A percentile compares a stretch with the other conserved stretches of the same genome.
phyloP scores from a whole-genome alignment of 2,797 vertebrate genomes.

The Hydrolagus colliei region DNA sequence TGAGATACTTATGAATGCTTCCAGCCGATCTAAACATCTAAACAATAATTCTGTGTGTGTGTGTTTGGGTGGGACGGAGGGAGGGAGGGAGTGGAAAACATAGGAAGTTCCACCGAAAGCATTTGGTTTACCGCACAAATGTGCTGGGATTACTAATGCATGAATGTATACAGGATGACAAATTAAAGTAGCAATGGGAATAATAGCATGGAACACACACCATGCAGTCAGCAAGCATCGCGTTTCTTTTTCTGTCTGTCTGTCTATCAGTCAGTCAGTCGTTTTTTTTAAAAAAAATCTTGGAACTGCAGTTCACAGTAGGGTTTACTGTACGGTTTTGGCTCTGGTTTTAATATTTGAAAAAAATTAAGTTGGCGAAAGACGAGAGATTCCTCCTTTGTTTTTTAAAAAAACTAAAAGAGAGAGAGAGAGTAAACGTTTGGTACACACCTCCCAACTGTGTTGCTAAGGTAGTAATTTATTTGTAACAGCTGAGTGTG shows the following conservation, averaged over 20 bases:
- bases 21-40: slow-evolving; percentile 46
- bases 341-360: not conserved
- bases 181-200: slow-evolving; percentile 19
- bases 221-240: slow-evolving; percentile 1
- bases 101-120: slow-evolving; percentile 43
- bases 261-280: too few relatives aligned
- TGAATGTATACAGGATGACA: slow-evolving; percentile 34
- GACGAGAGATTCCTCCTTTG: not conserved
- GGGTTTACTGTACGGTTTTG: slow-evolving; percentile 8
- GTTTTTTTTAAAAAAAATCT: not conserved
- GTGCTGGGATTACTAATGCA: slow-evolving; percentile 35
- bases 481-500: slow-evolving; percentile 30
- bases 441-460: slow-evolving; percentile 27
- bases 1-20: slow-evolving; percentile 41
- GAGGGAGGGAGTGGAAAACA: slow-evolving; percentile 41
- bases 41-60: slow-evolving; percentile 39
- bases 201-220: not conserved
- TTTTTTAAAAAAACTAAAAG: too few relatives aligned
- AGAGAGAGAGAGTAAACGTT: not conserved
- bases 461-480: slow-evolving; percentile 30
- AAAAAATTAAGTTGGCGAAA: slow-evolving; percentile 17
- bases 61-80: too few relatives aligned
- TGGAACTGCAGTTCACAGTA: not conserved
- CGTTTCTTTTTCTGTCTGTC: not conserved
- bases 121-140: slow-evolving; percentile 42